Base-by-base conservation (phyloP, 2,113 vertebrate species). In the Trematocara marginatum region DNA sequence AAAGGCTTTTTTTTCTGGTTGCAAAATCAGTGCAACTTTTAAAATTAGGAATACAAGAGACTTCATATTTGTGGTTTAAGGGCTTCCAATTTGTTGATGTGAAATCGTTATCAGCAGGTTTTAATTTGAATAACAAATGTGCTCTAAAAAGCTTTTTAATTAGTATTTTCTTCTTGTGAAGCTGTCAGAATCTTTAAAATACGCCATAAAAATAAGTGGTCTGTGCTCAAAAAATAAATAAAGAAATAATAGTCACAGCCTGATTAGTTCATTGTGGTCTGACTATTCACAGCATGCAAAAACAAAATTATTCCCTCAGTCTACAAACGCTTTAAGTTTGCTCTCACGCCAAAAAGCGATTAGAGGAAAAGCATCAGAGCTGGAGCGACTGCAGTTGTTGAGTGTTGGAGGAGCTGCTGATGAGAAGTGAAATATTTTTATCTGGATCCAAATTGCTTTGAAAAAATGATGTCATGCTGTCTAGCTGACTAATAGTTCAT, bases 251-350 rank as follows among this genome's bases (percentile, higher is more conserved):
- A 51, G 26, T 34, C 6, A 31, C 10, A 51, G 51, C 18, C 69
- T 18, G 53, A 64, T 83, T 59, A 64, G 64, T 86, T 88, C 49
- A 26, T 16, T 87, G 86, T 26, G 78, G 86, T 87, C 16, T 81
- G 66, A 81, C 13, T 31, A 29, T 35, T 61, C 66, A 5, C 40
- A 31, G 54, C 66, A 35, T 52, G 42, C 49, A 53, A 76, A 61
- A 61, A 74, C 45, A 47, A 83, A 74, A 38, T 78, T 16, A 16
- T 59, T 18, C 59, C 10, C 42, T 57, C 34, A 47, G 71, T 18
- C 56, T 76, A 51, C 45, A 76, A 76, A 49, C 13, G 83, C 11
- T 76, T 61, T 47, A 9, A 56, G 29, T 57, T 74, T 23, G 40
- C 3, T 38, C 34, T 56, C 45, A 61, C 4, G 34, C 12, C 15